Conservation (phyloP, 2,797 vertebrate species). For the Odontamblyopus rebecca region DNA sequence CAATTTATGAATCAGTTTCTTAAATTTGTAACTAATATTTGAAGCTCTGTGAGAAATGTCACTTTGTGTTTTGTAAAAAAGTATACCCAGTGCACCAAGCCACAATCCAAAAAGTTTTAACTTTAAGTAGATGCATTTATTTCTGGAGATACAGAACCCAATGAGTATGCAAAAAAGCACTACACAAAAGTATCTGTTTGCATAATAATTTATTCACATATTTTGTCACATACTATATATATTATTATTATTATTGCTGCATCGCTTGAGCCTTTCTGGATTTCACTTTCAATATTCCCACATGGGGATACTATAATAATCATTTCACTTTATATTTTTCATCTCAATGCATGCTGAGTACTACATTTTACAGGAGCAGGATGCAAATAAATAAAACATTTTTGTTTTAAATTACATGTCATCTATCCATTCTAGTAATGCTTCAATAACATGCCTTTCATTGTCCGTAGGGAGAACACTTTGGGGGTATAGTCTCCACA, state of each 20-base stretch:
- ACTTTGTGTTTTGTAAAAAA: slow-evolving; percentile 5
- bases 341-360: slow-evolving; percentile 81
- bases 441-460: slow-evolving; percentile 80
- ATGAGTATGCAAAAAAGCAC: slow-evolving; percentile 34
- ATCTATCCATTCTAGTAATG: slow-evolving; percentile 83
- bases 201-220: slow-evolving; percentile 78
- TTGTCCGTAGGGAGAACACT: slow-evolving; percentile 62
- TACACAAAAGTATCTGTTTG: slow-evolving; percentile 50
- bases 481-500: slow-evolving; percentile 57
- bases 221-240: slow-evolving; percentile 66
- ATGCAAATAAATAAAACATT: slow-evolving; percentile 80
- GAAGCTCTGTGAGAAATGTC: not conserved
- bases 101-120: too few species aligned
- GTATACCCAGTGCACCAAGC: not conserved
- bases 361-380: slow-evolving; percentile 80
- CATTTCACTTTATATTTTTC: slow-evolving; percentile 71
- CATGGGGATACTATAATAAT: slow-evolving; percentile 71
- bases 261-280: slow-evolving; percentile 71
- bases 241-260: slow-evolving; percentile 82
- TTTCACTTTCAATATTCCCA: slow-evolving; percentile 68
- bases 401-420: slow-evolving; percentile 76
- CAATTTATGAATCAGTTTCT: not conserved
- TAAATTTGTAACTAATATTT: not conserved
- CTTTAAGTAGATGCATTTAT: not conserved
- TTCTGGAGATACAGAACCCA: not conserved